Base-by-base conservation (phyloP, 2,113 vertebrate species). In the Oreochromis spilurus region DNA sequence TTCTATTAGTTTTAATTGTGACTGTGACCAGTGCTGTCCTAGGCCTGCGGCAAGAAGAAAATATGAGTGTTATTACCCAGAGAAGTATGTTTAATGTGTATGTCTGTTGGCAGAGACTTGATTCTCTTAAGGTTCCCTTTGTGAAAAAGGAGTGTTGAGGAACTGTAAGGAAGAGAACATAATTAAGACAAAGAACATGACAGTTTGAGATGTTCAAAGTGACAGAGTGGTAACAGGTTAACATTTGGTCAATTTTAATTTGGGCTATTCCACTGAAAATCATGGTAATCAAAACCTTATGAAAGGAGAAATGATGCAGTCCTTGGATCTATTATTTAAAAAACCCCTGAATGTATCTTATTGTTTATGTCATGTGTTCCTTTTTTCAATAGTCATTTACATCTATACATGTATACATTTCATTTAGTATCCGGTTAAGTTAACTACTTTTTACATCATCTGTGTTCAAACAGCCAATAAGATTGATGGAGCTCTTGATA, bases 1-100 rank as follows among this genome's bases (percentile, higher is more conserved):
- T 34, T 31, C 70, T 58, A 40, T 88, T 60, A 84, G 31, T 84
- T 57, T 67, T 86, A 87, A 88, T 87, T 87, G 60, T 9, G 12
- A 36, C n/a, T 79, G 40, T 88, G 40, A 53, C 83, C 43, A 24
- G 13, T 43, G 58, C 10, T 84, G 17, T 72, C 50, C 40, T 65
- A 60, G 58, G 26, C 38, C 79, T 4, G 5, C 7, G 24, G 62
- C 55, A 50, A 67, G 13, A 84, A 29, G 12, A 53, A 54, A 48
- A 75, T 19, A 45, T 19, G 67, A 72, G 67, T 72, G 40, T 48
- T 48, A 75, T 75, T 29, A 29, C 1, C 43, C 70, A 75, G 40
- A 75, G 40, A 75, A 48, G 12, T 75, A 29, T 48, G 24, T 48
- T 40, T 45, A 21, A 72, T 45, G 65, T 72, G 43, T 19, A 19